Evolutionary conservation across 2,888 invertebrate genomes (phyloP).

Genomic region (Norana najaformis): DNA sequence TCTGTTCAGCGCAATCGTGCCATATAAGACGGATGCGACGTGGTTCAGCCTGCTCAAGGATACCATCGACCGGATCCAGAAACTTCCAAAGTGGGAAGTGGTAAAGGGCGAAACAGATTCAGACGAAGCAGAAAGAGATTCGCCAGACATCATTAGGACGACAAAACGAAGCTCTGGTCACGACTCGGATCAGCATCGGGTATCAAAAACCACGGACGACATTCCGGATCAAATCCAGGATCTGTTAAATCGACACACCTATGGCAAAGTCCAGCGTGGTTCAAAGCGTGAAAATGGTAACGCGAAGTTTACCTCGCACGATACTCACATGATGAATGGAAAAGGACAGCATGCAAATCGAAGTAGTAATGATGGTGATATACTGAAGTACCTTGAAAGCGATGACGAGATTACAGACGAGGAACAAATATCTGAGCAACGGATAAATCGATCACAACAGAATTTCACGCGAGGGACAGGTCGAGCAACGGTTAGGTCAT

Average conservation of each 20-base stretch:
- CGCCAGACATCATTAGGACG: slow-evolving; percentile 29
- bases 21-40: slow-evolving; percentile 39
- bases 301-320: neutral
- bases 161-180: neutral
- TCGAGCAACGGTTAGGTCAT: neutral
- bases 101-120: slow-evolving; percentile 22
- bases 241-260: slow-evolving; percentile 21
- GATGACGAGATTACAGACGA: neutral
- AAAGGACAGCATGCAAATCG: neutral
- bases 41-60: slow-evolving; percentile 45
- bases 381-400: neutral
- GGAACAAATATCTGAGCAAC: neutral
- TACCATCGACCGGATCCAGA: slow-evolving; percentile 44
- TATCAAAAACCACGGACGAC: slow-evolving; percentile 39
- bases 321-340: neutral
- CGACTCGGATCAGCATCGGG: slow-evolving; percentile 18
- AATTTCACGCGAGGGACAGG: neutral
- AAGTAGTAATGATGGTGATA: neutral
- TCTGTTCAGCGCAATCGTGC: slow-evolving; percentile 45
- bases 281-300: slow-evolving; percentile 14
- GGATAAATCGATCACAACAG: neutral
- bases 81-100: slow-evolving; percentile 42
- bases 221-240: slow-evolving; percentile 32
- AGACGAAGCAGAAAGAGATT: neutral
- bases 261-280: neutral